Conservation (phyloP, 2,888 invertebrate species). For the Griposia aprilina region DNA sequence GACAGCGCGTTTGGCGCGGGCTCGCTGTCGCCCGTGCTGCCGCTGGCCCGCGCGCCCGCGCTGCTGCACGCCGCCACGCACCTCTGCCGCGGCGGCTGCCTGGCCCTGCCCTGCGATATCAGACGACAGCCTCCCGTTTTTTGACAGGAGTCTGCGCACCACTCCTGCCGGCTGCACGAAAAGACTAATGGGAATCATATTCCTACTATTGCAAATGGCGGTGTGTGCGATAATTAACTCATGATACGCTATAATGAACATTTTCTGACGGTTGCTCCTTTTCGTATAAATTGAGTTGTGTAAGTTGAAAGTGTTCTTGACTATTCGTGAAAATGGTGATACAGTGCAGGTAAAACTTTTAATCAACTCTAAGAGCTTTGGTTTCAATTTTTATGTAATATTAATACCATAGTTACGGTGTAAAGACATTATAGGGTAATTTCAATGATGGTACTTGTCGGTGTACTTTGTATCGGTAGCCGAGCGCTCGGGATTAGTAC, state of each 20-base stretch:
- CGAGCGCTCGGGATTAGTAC: slow-evolving; percentile 72
- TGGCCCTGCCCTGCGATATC: slow-evolving; percentile 81
- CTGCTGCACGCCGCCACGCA: slow-evolving; percentile 83
- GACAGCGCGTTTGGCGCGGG: slow-evolving; percentile 82
- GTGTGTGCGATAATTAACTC: slow-evolving; percentile 79
- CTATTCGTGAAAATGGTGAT: slow-evolving; percentile 79
- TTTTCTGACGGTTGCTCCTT: slow-evolving; percentile 62
- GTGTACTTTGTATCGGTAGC: slow-evolving; percentile 63
- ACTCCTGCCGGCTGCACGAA: slow-evolving; percentile 83
- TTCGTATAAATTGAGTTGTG: slow-evolving; percentile 73
- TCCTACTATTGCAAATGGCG: slow-evolving; percentile 82
- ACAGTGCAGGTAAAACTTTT: slow-evolving; percentile 82
- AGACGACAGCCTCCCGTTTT: slow-evolving; percentile 77
- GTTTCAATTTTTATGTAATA: slow-evolving; percentile 82
- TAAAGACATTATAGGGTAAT: slow-evolving; percentile 69
- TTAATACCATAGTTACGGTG: slow-evolving; percentile 63
- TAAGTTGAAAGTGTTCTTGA: slow-evolving; percentile 75
- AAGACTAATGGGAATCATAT: slow-evolving; percentile 86
- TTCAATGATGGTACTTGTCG: slow-evolving; percentile 58
- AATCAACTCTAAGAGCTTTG: slow-evolving; percentile 85
- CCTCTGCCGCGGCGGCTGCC: slow-evolving; percentile 83
- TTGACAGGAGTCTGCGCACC: slow-evolving; percentile 81
- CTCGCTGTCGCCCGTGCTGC: slow-evolving; percentile 85
- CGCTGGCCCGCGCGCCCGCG: slow-evolving; percentile 80
- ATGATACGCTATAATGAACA: slow-evolving; percentile 47